Evolutionary conservation across 1,140 invertebrate species (phyloP), one percentile per base, ranked within the genome.

Genomic region (Bombus cullumanus): DNA sequence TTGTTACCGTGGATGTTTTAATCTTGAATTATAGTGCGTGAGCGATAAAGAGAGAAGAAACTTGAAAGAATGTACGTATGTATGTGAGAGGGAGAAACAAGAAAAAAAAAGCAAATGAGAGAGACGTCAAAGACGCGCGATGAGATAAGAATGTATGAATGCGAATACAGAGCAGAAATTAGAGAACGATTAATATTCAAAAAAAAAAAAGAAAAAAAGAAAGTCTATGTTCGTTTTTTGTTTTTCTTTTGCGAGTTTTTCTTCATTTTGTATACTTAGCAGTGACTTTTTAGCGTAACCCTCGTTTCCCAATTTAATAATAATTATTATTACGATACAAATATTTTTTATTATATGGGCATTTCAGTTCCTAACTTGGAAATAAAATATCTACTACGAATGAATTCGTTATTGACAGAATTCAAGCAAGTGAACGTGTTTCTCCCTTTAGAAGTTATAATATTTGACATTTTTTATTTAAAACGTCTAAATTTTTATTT

Each of bases 321-420:
- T 92, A 90, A 91, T 90, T 78, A 89, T 88, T 89, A 91, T 86
- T 87, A 90, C 75, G 75, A 92, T 88, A 92, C 88, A 83, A 88
- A 93, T 92, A 93, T 93, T 93, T 93, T 93, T 93, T 92, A 92
- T 92, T 92, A 92, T 92, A 92, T 91, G 92, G 92, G 92, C 92
- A 93, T 93, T 93, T 92, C 91, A 93, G 92, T 93, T 93, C 92
- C 92, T 93, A 93, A 92, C 87, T 93, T 93, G 92, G 90, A 92
- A 93, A 93, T 93, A 93, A 93, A 93, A 92, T 91, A 93, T 92
- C 87, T 92, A 91, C 91, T 85, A 89, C 53, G 87, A 89, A 92
- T 37, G 80, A 47, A 39, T 71, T 80, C 62, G 86, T 86, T 77
- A 86, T 89, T 89, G 59, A 59, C 47, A 59, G 39, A 53, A 15